Conservation (phyloP, 2,888 invertebrate genomes). For the Scaptodrosophila latifasciaeformis region DNA sequence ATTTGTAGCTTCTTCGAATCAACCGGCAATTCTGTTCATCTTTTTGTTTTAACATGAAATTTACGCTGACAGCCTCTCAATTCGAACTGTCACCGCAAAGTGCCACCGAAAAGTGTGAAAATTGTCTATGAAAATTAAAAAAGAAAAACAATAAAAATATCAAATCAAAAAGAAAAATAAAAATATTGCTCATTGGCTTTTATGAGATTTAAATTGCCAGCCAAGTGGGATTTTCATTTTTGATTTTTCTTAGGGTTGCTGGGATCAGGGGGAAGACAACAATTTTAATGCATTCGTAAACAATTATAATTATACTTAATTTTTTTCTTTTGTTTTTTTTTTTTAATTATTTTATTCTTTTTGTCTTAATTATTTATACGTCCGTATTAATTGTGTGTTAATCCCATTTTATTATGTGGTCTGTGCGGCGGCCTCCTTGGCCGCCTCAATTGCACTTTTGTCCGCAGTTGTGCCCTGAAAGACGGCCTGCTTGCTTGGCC, state of each 20-base stretch:
- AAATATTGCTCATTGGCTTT: neutral
- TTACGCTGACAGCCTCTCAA: constrained; percentile 1
- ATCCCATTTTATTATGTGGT: constrained; percentile 32
- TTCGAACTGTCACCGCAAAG: constrained; percentile 14
- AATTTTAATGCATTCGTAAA: constrained; percentile 47
- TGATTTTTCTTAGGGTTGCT: neutral
- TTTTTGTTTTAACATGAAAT: neutral
- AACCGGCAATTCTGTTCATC: neutral
- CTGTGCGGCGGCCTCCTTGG: constrained; percentile 14
- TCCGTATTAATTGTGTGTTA: constrained; percentile 35
- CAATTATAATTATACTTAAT: constrained; percentile 26
- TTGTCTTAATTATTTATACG: too few relatives aligned
- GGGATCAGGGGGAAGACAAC: constrained; percentile 5
- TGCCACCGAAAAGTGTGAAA: constrained; percentile 2
- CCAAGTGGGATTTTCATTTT: neutral
- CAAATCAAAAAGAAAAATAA: neutral
- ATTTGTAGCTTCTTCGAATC: too few relatives aligned
- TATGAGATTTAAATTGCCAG: constrained; percentile 22
- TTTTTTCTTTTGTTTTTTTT: constrained; percentile 1
- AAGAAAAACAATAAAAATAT: neutral
- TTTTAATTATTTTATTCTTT: too few relatives aligned
- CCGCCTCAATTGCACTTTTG: constrained; percentile 9
- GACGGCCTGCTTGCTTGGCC: too few relatives aligned
- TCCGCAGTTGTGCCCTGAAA: neutral
- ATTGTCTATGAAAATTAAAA: neutral